Percentiles rank a stretch among this genome's conserved stretches.
Conservation (phyloP, 2,888 invertebrate genomes). For the Unio delphinus region DNA sequence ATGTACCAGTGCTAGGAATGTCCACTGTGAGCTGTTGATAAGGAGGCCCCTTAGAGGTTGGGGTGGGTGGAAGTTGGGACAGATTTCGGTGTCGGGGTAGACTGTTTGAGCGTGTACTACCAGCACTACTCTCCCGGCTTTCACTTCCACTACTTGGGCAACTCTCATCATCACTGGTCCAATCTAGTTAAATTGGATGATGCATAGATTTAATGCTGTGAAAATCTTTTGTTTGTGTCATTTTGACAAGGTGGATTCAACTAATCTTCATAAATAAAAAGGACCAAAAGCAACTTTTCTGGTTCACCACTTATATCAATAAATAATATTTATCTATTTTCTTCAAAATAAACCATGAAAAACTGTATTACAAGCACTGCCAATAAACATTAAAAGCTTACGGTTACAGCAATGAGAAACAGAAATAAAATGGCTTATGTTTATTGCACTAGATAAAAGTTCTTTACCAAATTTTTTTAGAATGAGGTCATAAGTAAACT, state of each 20-base stretch:
- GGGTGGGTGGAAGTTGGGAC: conserved; percentile 40
- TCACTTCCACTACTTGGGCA: conserved; percentile 64
- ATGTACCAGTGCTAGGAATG: conserved; percentile 54
- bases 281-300: too few relatives aligned
- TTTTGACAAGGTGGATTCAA: conserved; percentile 1
- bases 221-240: conserved; percentile 15
- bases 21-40: conserved; percentile 51
- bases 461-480: too few relatives aligned
- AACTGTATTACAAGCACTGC: too few relatives aligned
- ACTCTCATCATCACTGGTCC: conserved; percentile 64
- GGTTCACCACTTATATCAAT: too few relatives aligned
- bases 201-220: background rate
- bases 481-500: too few relatives aligned
- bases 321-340: too few relatives aligned
- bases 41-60: conserved; percentile 29
- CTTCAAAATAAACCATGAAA: too few relatives aligned
- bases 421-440: too few relatives aligned
- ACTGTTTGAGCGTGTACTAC: conserved; percentile 47
- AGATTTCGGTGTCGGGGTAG: conserved; percentile 27
- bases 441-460: too few relatives aligned
- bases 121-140: conserved; percentile 65
- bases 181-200: conserved; percentile 33
- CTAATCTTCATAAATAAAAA: background rate
- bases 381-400: too few relatives aligned
- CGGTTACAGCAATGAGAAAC: too few relatives aligned